Base-by-base conservation (phyloP, 2,113 vertebrate genomes). In the Pardalotus punctatus region DNA sequence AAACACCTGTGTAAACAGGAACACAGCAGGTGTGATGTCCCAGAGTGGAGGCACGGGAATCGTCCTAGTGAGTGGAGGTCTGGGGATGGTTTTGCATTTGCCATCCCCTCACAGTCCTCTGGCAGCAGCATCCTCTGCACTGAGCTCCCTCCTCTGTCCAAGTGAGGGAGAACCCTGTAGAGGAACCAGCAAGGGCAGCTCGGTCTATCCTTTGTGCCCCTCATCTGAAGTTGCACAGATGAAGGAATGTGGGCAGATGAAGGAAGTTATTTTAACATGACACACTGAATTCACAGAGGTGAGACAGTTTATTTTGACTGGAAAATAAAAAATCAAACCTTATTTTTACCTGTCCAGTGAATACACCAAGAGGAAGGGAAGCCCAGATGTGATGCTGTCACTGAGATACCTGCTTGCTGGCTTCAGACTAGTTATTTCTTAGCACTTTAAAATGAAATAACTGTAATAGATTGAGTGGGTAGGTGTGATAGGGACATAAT, bases 221-320 rank as follows among this genome's bases (percentile, higher is more conserved):
- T 65, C 2, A 0, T 22, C 33, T 54, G 71, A 80, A 82, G 9
- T 6, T 33, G 25, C 2, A 3, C 1, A 0, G 28, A 14, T 27
- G 36, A 43, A 50, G 33, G 69, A 66, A 31, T 38, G 2, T 42
- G 17, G 3, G 12, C 35, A 45, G 23, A 14, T 71, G 48, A 56
- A 78, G 35, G 40, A 65, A 7, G 14, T 21, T 38, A 6, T 62
- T 70, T 33, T 58, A 43, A 66, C 2, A 1, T 12, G 15, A 19
- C 50, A 12, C 48, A 27, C 23, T 43, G 48, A 79, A 70, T 47
- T 38, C 16, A 16, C 17, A 89, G 60, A 1, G 1, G 21, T 65
- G 36, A 86, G 22, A 5, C 23, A 12, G 29, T 53, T 50, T 67
- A 16, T 62, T 73, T 82, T 85, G 48, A 50, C 2, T 58, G 42